These are phyloP conservation scores for Drosophila macrothrix DNA, from an alignment of 2,888 invertebrate genomes.

Conservation along the genomic window DNA sequence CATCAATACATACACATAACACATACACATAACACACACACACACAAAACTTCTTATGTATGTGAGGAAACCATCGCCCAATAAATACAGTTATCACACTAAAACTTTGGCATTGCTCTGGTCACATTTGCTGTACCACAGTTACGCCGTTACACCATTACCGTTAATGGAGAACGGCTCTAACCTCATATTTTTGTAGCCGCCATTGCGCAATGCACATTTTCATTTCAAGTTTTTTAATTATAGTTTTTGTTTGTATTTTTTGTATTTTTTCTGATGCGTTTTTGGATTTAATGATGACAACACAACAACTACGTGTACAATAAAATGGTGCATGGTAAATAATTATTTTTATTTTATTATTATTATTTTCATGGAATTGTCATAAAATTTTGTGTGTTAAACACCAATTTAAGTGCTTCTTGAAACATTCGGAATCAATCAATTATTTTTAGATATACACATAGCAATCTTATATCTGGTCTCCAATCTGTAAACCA, in stretches of 20 bases:
- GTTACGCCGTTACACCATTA: background rate
- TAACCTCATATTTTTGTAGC: conserved; percentile 20
- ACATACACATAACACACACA: conserved; percentile 8
- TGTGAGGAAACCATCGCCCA: conserved; percentile 54
- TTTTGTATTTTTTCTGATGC: background rate
- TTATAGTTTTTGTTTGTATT: background rate
- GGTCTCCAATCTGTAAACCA: conserved; percentile 81
- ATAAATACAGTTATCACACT: conserved; percentile 6
- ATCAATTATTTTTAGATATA: conserved; percentile 21
- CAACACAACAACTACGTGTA: background rate
- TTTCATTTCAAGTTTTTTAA: background rate
- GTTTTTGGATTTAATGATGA: background rate
- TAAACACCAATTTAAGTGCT: conserved; percentile 27
- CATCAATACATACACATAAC: conserved; percentile 2
- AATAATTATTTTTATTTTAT: conserved; percentile 18
- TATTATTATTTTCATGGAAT: conserved; percentile 11
- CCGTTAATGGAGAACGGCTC: conserved; percentile 11
- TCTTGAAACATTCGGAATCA: conserved; percentile 42
- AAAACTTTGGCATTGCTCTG: too few species aligned
- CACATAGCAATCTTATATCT: conserved; percentile 71
- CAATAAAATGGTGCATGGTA: background rate
- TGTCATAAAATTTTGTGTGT: conserved; percentile 2
- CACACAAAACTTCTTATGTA: conserved; percentile 3
- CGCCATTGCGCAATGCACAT: conserved; percentile 13
- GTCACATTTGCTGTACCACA: conserved; percentile 7